Base-by-base conservation (phyloP, 2,888 invertebrate species). In the Andrena praecox region DNA sequence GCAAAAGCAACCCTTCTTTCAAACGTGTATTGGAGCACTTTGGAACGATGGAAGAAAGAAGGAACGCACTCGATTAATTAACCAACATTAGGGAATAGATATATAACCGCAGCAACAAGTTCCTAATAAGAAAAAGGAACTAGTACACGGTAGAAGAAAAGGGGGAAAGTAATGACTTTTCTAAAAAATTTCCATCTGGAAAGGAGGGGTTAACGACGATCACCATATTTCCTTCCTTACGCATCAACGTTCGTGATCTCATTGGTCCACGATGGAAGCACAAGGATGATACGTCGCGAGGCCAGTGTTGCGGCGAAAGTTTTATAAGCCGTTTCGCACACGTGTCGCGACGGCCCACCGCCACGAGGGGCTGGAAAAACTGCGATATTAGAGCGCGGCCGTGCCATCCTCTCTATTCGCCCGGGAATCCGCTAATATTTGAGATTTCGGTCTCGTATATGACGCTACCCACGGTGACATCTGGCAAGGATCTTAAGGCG, bases 381-480 rank as follows among this genome's bases (percentile, higher is more conserved):
- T 73, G 73, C 78, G 87, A 85, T 86, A 87, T 90, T 90, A 86
- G 85, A 86, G 80, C 77, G 70, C 71, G 77, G 76, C 80, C 80
- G 80, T 86, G 76, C 79, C 82, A 84, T 86, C 84, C 84, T 76
- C 80, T 80, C 79, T 80, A 82, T 86, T 52, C 56, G 33, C 70
- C 63, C 35, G 80, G 48, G 85, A 87, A 89, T 82, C 87, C 85
- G 84, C 90, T 92, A 89, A 93, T 93, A 93, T 93, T 92, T 89
- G 91, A 92, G 90, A 90, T 91, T 92, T 91, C 87, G 87, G 89
- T 89, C 90, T 90, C 86, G 90, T 87, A 90, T 90, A 90, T 90
- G 86, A 87, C 87, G 77, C 75, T 68, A 66, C 64, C 78, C 81
- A 62, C 76, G 87, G 92, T 90, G 91, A 93, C 93, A 93, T 91